These are phyloP conservation scores for Stichopus chloronotus DNA, from an alignment of 35 echinoderm and acorn worm species.

Conservation along the genomic window DNA sequence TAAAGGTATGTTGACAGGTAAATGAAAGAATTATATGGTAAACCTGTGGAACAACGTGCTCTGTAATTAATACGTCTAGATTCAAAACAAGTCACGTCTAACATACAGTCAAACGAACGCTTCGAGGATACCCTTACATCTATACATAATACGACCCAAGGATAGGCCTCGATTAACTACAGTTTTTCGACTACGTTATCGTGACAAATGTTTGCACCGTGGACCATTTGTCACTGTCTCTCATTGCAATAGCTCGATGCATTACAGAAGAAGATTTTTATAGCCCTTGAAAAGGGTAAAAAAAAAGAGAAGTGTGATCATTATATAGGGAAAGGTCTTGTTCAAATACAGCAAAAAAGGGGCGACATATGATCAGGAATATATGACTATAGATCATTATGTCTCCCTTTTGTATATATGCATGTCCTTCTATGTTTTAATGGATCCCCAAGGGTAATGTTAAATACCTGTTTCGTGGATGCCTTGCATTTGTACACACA, in stretches of 20 bases:
- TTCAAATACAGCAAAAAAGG: neutral
- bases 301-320: neutral
- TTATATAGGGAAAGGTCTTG: slow-evolving; percentile 2
- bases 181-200: neutral
- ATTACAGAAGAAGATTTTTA: slow-evolving; percentile 5
- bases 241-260: neutral
- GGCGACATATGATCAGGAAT: slow-evolving; percentile 5
- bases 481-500: neutral
- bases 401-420: neutral
- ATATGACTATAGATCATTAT: slow-evolving; percentile 5
- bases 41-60: neutral
- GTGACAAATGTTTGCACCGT: neutral
- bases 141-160: neutral
- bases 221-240: slow-evolving; percentile 15
- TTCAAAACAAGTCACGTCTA: slow-evolving; percentile 10
- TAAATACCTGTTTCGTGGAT: neutral
- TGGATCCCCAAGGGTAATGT: slow-evolving; percentile 13
- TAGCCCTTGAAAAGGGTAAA: slow-evolving; percentile 12
- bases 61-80: neutral
- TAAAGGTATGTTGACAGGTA: no score
- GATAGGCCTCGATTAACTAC: slow-evolving; percentile 7
- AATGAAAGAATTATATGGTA: no score
- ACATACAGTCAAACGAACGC: neutral
- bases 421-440: neutral
- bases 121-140: neutral